A percentile compares a stretch with the other conserved stretches of the same genome.
These are phyloP conservation scores for Corythaixoides concolor DNA, from an alignment of 2,113 vertebrate species.

Conservation along the genomic window DNA sequence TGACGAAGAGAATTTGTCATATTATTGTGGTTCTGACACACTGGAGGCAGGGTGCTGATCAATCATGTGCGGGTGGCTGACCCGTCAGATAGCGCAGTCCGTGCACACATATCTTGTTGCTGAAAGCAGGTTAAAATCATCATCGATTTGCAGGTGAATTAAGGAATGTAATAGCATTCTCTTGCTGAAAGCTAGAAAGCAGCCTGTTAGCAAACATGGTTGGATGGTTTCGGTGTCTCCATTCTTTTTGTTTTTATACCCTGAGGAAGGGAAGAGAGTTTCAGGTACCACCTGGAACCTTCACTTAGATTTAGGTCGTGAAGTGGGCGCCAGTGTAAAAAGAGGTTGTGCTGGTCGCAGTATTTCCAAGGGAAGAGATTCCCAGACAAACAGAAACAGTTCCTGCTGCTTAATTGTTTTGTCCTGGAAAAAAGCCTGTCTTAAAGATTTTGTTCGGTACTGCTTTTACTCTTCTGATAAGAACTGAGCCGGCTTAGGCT, in stretches of 20 bases:
- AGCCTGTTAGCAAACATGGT: not conserved
- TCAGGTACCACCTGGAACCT: not conserved
- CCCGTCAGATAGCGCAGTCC: not conserved
- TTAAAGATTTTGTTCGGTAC: not conserved
- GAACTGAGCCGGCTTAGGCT: not conserved
- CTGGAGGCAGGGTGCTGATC: not conserved
- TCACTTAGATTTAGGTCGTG: not conserved
- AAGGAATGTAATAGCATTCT: not conserved
- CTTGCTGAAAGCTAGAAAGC: not conserved
- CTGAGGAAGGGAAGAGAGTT: not conserved
- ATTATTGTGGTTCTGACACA: not conserved
- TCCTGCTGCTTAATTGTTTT: not conserved
- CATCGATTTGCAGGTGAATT: not conserved
- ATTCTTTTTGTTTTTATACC: not conserved
- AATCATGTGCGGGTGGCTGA: not conserved
- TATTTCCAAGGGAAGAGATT: not conserved
- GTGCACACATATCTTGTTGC: not conserved
- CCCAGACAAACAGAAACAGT: not conserved
- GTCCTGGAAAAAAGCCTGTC: not conserved
- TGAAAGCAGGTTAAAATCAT: not conserved
- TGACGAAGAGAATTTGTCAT: slow-evolving; percentile 5
- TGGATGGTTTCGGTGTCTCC: not conserved
- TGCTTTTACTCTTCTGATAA: not conserved
- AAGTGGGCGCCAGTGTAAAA: not conserved
- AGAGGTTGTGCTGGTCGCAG: not conserved